Conservation (phyloP, 2,888 invertebrate genomes). For the Teleiodes luculella region DNA sequence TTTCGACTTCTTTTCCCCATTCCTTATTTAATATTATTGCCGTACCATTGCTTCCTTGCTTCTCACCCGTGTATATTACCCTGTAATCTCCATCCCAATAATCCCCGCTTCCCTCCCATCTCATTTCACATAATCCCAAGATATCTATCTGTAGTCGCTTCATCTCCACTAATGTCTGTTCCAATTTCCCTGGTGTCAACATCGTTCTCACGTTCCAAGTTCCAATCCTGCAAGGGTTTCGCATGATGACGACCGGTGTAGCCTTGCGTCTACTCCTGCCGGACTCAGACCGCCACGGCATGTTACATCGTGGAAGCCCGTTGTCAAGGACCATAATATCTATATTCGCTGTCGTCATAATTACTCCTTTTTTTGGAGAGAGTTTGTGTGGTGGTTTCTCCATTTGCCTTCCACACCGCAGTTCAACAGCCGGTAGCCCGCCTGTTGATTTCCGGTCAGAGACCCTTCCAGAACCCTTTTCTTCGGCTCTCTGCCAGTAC, state of each 20-base stretch:
- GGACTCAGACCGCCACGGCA: neutral
- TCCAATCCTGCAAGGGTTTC: conserved; percentile 6
- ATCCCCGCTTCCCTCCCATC: conserved; percentile 15
- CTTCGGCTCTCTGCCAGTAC: neutral
- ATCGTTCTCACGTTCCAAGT: conserved; percentile 8
- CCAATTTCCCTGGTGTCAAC: conserved; percentile 3
- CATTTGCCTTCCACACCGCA: neutral
- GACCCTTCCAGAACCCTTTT: neutral
- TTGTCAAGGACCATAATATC: neutral
- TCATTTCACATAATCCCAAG: conserved; percentile 8
- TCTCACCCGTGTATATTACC: conserved; percentile 13
- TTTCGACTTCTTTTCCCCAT: conserved; percentile 5
- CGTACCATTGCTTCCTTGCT: conserved; percentile 6
- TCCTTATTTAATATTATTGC: conserved; percentile 13
- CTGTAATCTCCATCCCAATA: conserved; percentile 14
- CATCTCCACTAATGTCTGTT: conserved; percentile 10
- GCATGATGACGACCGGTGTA: neutral
- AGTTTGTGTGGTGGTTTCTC: neutral
- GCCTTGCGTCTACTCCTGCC: neutral
- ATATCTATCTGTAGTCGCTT: conserved; percentile 4
- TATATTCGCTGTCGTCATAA: neutral
- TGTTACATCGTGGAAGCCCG: neutral
- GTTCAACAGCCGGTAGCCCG: neutral
- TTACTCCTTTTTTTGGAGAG: neutral
- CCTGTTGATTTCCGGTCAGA: neutral